phyloP scores from a whole-genome alignment of 2,888 invertebrate species.

The Syrista parreyssii region DNA sequence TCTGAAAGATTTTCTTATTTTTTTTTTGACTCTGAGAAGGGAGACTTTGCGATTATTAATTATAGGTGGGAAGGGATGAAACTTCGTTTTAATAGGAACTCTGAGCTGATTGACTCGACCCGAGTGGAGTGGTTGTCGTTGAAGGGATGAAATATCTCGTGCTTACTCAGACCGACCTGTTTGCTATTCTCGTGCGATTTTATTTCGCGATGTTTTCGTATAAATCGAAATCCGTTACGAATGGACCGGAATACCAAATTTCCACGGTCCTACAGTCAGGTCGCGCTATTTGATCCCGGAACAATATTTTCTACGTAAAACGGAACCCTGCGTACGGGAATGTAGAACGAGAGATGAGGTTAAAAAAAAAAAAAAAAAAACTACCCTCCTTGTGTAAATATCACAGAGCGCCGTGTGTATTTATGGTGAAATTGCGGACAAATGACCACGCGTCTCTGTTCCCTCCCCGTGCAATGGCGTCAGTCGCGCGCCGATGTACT shows the following conservation, averaged over 20 bases:
- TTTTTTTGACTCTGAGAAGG: neutral
- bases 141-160: neutral
- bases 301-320: constrained; percentile 43
- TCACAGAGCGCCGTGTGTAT: constrained; percentile 39
- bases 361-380: constrained; percentile 32
- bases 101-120: neutral
- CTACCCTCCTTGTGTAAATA: constrained; percentile 40
- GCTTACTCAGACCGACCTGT: neutral
- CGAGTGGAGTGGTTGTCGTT: neutral
- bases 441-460: constrained; percentile 51
- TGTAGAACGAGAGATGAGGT: constrained; percentile 6
- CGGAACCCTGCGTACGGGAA: constrained; percentile 1
- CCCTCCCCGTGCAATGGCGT: constrained; percentile 17
- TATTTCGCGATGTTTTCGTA: constrained; percentile 8
- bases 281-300: constrained; percentile 49
- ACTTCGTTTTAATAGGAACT: neutral
- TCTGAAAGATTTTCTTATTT: neutral
- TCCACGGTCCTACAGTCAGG: constrained; percentile 54
- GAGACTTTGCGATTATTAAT: neutral
- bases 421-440: constrained; percentile 60
- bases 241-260: constrained; percentile 49
- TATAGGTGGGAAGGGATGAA: neutral
- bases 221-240: constrained; percentile 38
- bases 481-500: neutral
- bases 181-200: constrained; percentile 19